These are phyloP conservation scores for Geotrupes spiniger DNA, from an alignment of 2,888 invertebrate genomes.

Conservation along the genomic window DNA sequence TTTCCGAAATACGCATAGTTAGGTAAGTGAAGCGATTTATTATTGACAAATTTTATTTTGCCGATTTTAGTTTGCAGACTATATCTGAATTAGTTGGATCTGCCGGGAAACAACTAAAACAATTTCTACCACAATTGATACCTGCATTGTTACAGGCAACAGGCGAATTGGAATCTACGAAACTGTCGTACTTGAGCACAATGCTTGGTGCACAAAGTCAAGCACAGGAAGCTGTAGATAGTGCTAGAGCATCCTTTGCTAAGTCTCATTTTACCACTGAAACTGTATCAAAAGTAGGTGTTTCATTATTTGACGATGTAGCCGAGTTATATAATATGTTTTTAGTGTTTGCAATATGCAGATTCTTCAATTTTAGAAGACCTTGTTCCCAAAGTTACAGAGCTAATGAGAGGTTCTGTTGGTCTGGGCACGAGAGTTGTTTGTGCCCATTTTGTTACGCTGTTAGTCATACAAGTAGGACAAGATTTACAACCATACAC, in stretches of 20 bases:
- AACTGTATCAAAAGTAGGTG: constrained; percentile 71
- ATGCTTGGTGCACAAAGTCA: constrained; percentile 65
- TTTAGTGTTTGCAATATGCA: constrained; percentile 66
- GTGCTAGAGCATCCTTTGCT: constrained; percentile 74
- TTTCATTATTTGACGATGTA: constrained; percentile 5
- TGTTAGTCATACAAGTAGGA: constrained; percentile 57
- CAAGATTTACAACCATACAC: constrained; percentile 59
- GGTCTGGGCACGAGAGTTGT: constrained; percentile 83
- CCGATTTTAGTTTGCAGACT: constrained; percentile 66
- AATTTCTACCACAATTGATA: constrained; percentile 76
- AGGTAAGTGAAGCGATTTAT: constrained; percentile 53
- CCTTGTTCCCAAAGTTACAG: constrained; percentile 77
- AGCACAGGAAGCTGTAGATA: constrained; percentile 74
- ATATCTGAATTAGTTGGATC: constrained; percentile 81
- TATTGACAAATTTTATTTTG: background rate
- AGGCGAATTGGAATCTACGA: constrained; percentile 79
- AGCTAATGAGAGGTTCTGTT: constrained; percentile 74
- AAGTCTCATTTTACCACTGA: constrained; percentile 86
- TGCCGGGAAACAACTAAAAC: constrained; percentile 75
- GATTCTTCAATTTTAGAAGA: constrained; percentile 74
- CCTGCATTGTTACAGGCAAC: constrained; percentile 83
- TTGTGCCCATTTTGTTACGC: constrained; percentile 73
- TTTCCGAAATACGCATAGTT: constrained; percentile 74
- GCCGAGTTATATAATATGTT: too few species aligned
- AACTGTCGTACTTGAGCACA: constrained; percentile 77